Percentiles rank a stretch among this genome's conserved stretches.
Evolutionary conservation across 2,888 invertebrate genomes (phyloP).

Genomic region (Oscheius onirici): DNA sequence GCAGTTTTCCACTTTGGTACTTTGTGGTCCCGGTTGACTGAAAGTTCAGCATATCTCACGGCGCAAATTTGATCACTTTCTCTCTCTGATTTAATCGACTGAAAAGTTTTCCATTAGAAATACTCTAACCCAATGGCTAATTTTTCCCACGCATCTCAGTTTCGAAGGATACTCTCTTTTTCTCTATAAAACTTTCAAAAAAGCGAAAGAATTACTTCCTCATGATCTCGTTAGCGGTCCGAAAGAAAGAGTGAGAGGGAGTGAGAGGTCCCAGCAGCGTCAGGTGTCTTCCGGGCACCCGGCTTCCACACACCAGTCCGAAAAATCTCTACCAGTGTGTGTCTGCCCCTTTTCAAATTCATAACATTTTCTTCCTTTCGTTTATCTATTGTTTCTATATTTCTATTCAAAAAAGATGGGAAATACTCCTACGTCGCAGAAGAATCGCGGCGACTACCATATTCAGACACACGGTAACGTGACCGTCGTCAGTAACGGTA

Average conservation of each 20-base stretch:
- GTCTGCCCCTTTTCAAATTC: neutral
- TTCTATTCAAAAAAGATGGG: conserved; percentile 2
- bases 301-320: conserved; percentile 9
- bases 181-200: too few relatives aligned
- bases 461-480: conserved; percentile 25
- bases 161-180: too few relatives aligned
- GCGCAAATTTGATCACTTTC: too few relatives aligned
- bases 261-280: conserved; percentile 20
- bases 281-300: conserved; percentile 30
- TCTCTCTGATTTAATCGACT: too few relatives aligned
- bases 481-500: conserved; percentile 28
- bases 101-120: too few relatives aligned
- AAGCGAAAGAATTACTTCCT: conserved; percentile 9
- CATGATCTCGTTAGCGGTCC: neutral
- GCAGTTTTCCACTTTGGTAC: too few relatives aligned
- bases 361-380: too few relatives aligned
- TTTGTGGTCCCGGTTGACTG: too few relatives aligned
- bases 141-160: too few relatives aligned
- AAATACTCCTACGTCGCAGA: conserved; percentile 17
- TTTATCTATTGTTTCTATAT: too few relatives aligned
- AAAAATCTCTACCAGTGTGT: conserved; percentile 1
- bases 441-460: conserved; percentile 19
- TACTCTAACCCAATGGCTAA: too few relatives aligned
- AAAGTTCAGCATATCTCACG: too few relatives aligned
- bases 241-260: neutral